Evolutionary conservation across 1,140 invertebrate genomes (phyloP).

Genomic region (Solenopsis fugax): DNA sequence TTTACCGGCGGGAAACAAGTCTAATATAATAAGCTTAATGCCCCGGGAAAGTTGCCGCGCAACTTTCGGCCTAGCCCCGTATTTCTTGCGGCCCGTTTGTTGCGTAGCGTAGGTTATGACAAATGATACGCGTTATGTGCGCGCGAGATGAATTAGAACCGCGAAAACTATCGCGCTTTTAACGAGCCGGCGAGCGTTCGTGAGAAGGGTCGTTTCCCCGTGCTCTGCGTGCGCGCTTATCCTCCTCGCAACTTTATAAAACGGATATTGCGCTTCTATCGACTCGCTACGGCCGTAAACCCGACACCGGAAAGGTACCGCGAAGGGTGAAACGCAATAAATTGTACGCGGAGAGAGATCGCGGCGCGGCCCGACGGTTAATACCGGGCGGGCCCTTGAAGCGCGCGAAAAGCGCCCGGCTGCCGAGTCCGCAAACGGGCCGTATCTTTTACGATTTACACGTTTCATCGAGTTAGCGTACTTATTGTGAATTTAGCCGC

Average conservation of each 20-base stretch:
- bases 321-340: slow-evolving; percentile 55
- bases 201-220: neutral
- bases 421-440: neutral
- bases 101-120: neutral
- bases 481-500: slow-evolving; percentile 42
- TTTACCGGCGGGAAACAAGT: neutral
- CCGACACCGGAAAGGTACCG: slow-evolving; percentile 11
- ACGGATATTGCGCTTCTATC: slow-evolving; percentile 61
- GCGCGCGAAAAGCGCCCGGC: neutral
- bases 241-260: slow-evolving; percentile 42
- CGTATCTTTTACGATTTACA: slow-evolving; percentile 66
- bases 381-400: slow-evolving; percentile 44
- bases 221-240: neutral
- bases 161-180: slow-evolving; percentile 14
- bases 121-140: neutral
- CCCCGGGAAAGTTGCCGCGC: slow-evolving; percentile 18
- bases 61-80: slow-evolving; percentile 2
- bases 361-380: neutral
- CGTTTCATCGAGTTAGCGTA: slow-evolving; percentile 62
- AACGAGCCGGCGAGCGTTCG: slow-evolving; percentile 21
- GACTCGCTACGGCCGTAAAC: slow-evolving; percentile 52
- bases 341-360: slow-evolving; percentile 46
- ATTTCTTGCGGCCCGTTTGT: neutral
- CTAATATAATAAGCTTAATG: slow-evolving; percentile 28
- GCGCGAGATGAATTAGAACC: slow-evolving; percentile 27